phyloP scores from a whole-genome alignment of 2,113 vertebrate genomes.

The Myrmophylax atrothorax region DNA sequence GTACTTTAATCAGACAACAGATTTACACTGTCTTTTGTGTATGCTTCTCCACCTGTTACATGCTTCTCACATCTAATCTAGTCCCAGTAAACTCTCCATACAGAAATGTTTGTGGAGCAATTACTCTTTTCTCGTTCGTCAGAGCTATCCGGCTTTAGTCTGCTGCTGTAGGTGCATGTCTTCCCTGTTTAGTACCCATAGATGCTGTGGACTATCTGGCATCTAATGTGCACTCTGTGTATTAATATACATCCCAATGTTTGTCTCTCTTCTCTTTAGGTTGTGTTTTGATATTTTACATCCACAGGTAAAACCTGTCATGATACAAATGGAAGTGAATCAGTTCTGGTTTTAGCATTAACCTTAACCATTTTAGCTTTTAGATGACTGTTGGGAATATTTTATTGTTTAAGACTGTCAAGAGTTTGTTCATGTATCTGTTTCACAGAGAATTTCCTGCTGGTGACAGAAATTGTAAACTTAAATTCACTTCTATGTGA shows the following conservation, averaged over 20 bases:
- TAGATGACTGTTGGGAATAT: background rate
- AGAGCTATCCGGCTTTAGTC: background rate
- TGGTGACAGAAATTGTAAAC: background rate
- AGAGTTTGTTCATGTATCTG: background rate
- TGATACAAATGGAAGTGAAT: background rate
- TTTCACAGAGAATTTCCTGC: background rate
- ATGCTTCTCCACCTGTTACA: background rate
- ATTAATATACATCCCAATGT: background rate
- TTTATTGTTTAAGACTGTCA: background rate
- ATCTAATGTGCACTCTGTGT: background rate
- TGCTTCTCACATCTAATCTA: background rate
- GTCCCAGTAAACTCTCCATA: background rate
- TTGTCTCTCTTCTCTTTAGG: background rate
- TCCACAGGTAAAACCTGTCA: background rate
- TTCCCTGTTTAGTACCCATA: background rate
- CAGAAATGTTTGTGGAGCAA: background rate
- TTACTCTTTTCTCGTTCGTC: background rate
- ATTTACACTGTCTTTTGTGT: rapidly evolving
- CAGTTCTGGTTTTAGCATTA: background rate
- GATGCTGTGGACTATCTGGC: background rate
- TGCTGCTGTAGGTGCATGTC: background rate
- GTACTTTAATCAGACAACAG: background rate
- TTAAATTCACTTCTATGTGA: background rate
- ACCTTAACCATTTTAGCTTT: background rate
- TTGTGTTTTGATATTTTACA: background rate